Base-by-base conservation (phyloP, 1,140 invertebrate species). In the Bilobella aurantiaca region DNA sequence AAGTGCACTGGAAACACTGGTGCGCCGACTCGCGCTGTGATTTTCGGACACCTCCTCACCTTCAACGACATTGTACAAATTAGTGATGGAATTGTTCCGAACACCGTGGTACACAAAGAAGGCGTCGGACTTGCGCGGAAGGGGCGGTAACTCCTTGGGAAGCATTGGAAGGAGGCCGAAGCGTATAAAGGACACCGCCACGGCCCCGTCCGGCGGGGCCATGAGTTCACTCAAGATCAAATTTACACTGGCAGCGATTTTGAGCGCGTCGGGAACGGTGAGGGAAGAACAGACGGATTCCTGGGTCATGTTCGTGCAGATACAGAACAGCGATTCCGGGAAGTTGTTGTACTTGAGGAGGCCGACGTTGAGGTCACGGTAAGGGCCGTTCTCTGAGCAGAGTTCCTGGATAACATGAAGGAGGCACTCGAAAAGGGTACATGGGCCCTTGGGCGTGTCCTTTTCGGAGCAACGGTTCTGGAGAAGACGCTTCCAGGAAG, bases 151-250 rank as follows among this genome's bases (percentile, higher is more conserved):
- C 14, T 73, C 71, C 34, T 53, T 34, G 3, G 71, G 66, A 18
- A 73, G 58, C 3, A 73, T 42, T 23, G 71, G 71, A 30, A 60
- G 65, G 12, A 73, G 62, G 21, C 68, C 71, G 57, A 46, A 73
- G 56, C 67, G 65, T 2, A 73, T 58, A 25, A 70, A 28, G 25
- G 34, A 57, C 1, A 66, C 64, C 1, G 63, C 66, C 1, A 68
- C 58, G 25, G 25, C 63, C 1, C 65, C 71, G 66, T 73, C 71
- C 14, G 71, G 66, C 47, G 71, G 71, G 12, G 71, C 68, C 71
- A 73, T 70, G 12, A 73, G 30, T 62, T 73, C 71, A 23, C 25
- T 42, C 18, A 73, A 57, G 25, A 73, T 69, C 0, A 66, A 66
- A 65, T 69, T 73, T 1, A 73, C 61, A 0, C 65, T 28, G 0